phyloP scores from a whole-genome alignment of 2,113 vertebrate genomes.

The Protobothrops mucrosquamatus region DNA sequence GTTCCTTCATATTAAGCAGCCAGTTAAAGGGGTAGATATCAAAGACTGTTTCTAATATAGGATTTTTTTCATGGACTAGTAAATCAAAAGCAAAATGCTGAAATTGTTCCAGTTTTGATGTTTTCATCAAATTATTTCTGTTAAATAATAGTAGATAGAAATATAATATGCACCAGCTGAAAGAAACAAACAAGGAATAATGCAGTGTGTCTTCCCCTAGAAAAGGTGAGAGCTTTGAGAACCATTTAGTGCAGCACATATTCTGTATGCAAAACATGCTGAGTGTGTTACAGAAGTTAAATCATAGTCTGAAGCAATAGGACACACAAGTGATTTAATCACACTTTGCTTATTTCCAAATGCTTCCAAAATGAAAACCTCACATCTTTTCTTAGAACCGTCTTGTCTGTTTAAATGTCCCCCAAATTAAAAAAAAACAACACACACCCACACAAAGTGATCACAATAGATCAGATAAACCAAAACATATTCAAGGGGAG shows the following conservation, averaged over 20 bases:
- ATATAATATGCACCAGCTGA: conserved; percentile 61
- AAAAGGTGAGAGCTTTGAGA: conserved; percentile 46
- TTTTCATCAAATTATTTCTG: conserved; percentile 60
- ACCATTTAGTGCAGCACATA: conserved; percentile 30
- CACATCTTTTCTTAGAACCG: conserved; percentile 45
- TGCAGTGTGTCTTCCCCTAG: conserved; percentile 28
- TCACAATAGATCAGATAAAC: conserved; percentile 56
- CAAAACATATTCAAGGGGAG: conserved; percentile 60
- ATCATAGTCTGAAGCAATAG: conserved; percentile 57
- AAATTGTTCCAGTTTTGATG: conserved; percentile 53
- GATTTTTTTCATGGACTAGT: conserved; percentile 26
- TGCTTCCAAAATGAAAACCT: conserved; percentile 12
- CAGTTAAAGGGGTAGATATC: conserved; percentile 16
- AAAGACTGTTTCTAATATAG: conserved; percentile 5
- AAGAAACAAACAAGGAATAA: conserved; percentile 40
- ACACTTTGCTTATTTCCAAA: conserved; percentile 43
- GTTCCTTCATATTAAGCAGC: conserved; percentile 22
- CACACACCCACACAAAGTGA: background rate
- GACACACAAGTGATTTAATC: conserved; percentile 46
- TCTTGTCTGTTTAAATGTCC: conserved; percentile 41
- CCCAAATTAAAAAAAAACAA: conserved; percentile 29
- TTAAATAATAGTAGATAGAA: conserved; percentile 65
- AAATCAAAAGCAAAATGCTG: conserved; percentile 45
- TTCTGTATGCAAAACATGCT: conserved; percentile 28
- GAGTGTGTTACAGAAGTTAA: conserved; percentile 66